Evolutionary conservation across 2,888 invertebrate genomes (phyloP), one percentile per base, ranked within the genome.

Genomic region (Phyto melanocephala): DNA sequence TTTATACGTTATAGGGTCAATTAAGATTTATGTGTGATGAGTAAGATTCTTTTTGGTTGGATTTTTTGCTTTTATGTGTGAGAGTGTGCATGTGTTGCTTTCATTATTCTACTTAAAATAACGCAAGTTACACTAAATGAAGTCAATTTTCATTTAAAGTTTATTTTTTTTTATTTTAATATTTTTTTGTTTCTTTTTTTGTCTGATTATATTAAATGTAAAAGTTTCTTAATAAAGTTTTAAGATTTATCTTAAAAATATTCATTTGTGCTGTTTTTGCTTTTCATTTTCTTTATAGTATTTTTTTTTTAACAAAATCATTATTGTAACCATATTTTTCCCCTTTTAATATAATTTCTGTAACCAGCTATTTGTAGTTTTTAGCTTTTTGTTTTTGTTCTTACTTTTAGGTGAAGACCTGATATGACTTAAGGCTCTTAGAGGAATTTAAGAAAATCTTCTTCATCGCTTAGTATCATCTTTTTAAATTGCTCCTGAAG

Each of bases 1-100:
- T 87, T 86, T 88, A 88, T 88, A 88, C 88, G 87, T 88, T 86
- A 86, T 85, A 83, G 82, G 79, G 79, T 82, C 82, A 82, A 82
- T 82, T 82, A 82, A 82, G 82, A 82, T 82, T 82, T 82, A 82
- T 82, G 82, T 79, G 71, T 75, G 82, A 71, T 80, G 76, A 76
- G 74, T 71, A 78, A 82, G 56, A 75, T 75, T 58, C 15, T 40
- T 72, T 77, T 20, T 17, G 5, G 40, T 56, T 33, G 28, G 6
- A 28, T 28, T 28, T 5, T 54, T 62, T 56, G 22, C 40, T 28
- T 15, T 50, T 45, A 7, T 22, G 1, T 37, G 13, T 35, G 17
- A 20, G 40, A 24, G 17, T 52, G 5, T 58, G 28, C 6, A 28
- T 28, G 13, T 40, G 3, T n/a, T 22, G 7, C 37, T 68, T 62